phyloP scores from a whole-genome alignment of 2,797 vertebrate genomes.

The Phalanger gymnotis region DNA sequence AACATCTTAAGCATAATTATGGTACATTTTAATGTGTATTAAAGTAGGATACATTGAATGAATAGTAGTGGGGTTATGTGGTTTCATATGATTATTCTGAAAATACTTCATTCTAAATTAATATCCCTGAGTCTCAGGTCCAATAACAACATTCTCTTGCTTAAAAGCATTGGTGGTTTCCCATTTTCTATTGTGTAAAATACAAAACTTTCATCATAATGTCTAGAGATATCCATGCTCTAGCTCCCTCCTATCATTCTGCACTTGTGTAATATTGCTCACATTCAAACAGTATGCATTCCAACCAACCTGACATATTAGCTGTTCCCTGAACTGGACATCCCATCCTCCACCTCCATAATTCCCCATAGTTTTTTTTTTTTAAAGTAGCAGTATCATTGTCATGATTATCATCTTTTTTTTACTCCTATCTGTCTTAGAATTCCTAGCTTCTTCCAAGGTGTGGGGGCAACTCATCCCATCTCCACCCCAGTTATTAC shows the following conservation, averaged over 20 bases:
- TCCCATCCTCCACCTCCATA: neutral
- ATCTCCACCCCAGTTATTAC: neutral
- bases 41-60: neutral
- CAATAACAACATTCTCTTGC: neutral
- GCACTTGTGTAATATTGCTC: neutral
- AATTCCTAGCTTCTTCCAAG: neutral
- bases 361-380: neutral
- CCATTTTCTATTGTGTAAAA: neutral
- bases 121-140: neutral
- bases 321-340: neutral
- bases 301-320: neutral
- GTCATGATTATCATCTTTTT: too few species aligned
- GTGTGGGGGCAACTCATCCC: neutral
- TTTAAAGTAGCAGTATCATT: neutral
- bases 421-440: too few species aligned
- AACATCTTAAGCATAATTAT: neutral
- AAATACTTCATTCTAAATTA: neutral
- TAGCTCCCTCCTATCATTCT: too few species aligned
- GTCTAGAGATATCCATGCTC: neutral
- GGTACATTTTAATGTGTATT: conserved; percentile 2
- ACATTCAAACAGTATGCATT: neutral
- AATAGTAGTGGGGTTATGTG: neutral
- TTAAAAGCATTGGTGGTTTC: neutral
- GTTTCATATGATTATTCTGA: neutral
- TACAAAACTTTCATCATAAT: neutral